A percentile compares a stretch with the other conserved stretches of the same genome.
Evolutionary conservation across 2,888 invertebrate genomes (phyloP).

Genomic region (Desoria tigrina): DNA sequence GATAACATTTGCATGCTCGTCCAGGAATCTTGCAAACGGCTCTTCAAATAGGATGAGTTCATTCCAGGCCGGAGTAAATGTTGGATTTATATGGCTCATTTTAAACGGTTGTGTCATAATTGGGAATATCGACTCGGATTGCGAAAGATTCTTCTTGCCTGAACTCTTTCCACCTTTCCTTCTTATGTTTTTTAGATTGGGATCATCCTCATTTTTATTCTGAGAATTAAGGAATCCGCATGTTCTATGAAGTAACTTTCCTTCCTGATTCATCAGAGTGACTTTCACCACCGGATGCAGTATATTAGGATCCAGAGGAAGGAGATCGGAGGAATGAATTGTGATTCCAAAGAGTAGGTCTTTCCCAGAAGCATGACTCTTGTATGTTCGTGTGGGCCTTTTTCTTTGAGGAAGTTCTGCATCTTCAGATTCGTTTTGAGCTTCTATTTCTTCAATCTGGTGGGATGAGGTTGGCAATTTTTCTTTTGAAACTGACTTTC

Average conservation of each 20-base stretch:
- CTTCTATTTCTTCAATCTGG: background rate
- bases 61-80: slow-evolving; percentile 64
- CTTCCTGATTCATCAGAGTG: slow-evolving; percentile 60
- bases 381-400: too few relatives aligned
- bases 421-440: background rate
- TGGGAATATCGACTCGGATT: slow-evolving; percentile 60
- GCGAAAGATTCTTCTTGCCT: slow-evolving; percentile 57
- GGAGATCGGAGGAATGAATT: slow-evolving; percentile 64
- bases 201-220: slow-evolving; percentile 57
- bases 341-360: slow-evolving; percentile 58
- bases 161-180: slow-evolving; percentile 60
- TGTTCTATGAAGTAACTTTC: slow-evolving; percentile 17
- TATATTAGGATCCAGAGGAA: slow-evolving; percentile 64
- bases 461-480: too few relatives aligned
- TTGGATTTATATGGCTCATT: slow-evolving; percentile 55
- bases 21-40: slow-evolving; percentile 59
- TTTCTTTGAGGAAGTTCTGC: slow-evolving; percentile 1
- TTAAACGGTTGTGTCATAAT: slow-evolving; percentile 66
- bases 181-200: slow-evolving; percentile 64
- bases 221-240: background rate
- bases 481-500: background rate
- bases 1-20: slow-evolving; percentile 57
- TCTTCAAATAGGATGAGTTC: slow-evolving; percentile 68
- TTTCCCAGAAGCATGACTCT: slow-evolving; percentile 20
- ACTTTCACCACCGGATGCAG: slow-evolving; percentile 67